Base-by-base conservation (phyloP, 2,888 invertebrate genomes). In the Hoplodrina ambigua region DNA sequence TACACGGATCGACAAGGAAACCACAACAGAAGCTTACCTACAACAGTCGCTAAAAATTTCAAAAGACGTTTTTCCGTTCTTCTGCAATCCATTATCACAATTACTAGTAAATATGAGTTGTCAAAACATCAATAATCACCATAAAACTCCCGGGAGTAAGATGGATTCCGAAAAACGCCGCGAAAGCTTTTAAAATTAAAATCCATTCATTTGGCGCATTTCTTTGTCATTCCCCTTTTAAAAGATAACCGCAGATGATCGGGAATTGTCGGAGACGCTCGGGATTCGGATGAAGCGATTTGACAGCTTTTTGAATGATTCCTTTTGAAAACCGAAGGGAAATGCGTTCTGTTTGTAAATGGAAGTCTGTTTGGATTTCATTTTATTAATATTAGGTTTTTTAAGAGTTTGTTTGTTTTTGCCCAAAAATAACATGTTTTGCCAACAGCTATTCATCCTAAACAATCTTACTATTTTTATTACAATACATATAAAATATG, bases 121-220 rank as follows among this genome's bases (percentile, higher is more conserved):
- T 94, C 95, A 95, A 93, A 95, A 95, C 94, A 95, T 94, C 94
- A 94, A 94, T 94, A 94, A 93, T 92, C 91, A 87, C 86, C 82
- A 84, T 78, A 75, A 71, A 75, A 66, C 67, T 90, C 93, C 94
- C 95, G 85, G 49, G 76, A 92, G 94, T 85, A 70, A 88, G 85
- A 85, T 86, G 88, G 92, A 92, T 91, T 90, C 91, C 88, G 90
- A 91, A 90, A 89, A 93, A 90, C 91, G 91, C 89, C 89, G 91
- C 90, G 89, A 93, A 94, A 93, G 94, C 95, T 95, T 95, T 95
- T 93, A 94, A 93, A 95, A 95, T 94, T 94, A 94, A 92, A 89
- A 89, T 87, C 91, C 92, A 94, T 95, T 95, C 94, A 94, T 93
- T 91, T 91, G 78, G 76, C 79, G 87, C 87, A 89, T 90, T 94